Percentiles rank a stretch among this genome's conserved stretches.
These are phyloP conservation scores for Druon quercuslanigerum DNA, from an alignment of 1,140 invertebrate genomes.

Conservation along the genomic window DNA sequence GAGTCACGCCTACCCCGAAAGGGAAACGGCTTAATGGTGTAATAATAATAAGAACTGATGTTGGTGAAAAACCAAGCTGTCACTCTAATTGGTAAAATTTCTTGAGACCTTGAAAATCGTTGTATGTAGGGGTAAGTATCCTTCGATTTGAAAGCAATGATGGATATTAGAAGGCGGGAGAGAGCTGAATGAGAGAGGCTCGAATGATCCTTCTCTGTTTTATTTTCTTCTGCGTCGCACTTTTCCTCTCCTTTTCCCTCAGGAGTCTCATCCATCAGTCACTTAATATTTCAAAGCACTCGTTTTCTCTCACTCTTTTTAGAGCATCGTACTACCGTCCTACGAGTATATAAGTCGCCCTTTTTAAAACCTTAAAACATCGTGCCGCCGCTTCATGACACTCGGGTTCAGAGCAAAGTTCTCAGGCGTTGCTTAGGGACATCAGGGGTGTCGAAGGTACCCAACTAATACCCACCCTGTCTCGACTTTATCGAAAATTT, in stretches of 20 bases:
- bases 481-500: slow-evolving; percentile 45
- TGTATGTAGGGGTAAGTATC: not conserved
- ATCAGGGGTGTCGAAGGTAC: slow-evolving; percentile 56
- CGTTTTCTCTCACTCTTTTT: slow-evolving; percentile 54
- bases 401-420: slow-evolving; percentile 66
- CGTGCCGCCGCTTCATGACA: slow-evolving; percentile 51
- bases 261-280: slow-evolving; percentile 73
- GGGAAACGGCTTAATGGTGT: too few species aligned
- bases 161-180: slow-evolving; percentile 38
- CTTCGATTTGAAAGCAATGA: slow-evolving; percentile 37
- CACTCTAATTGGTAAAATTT: not conserved
- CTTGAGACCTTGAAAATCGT: not conserved
- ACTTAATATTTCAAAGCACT: slow-evolving; percentile 73
- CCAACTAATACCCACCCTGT: too few species aligned
- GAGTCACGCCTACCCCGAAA: too few species aligned
- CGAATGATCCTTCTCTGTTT: slow-evolving; percentile 39
- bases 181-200: slow-evolving; percentile 37
- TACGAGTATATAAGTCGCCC: slow-evolving; percentile 50
- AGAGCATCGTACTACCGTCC: slow-evolving; percentile 49
- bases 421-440: slow-evolving; percentile 63
- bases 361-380: slow-evolving; percentile 74
- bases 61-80: too few species aligned
- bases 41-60: too few species aligned
- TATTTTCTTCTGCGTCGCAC: slow-evolving; percentile 37
- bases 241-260: slow-evolving; percentile 57